Evolutionary conservation across 1,140 invertebrate species (phyloP).

Genomic region (Araneus ventricosus): DNA sequence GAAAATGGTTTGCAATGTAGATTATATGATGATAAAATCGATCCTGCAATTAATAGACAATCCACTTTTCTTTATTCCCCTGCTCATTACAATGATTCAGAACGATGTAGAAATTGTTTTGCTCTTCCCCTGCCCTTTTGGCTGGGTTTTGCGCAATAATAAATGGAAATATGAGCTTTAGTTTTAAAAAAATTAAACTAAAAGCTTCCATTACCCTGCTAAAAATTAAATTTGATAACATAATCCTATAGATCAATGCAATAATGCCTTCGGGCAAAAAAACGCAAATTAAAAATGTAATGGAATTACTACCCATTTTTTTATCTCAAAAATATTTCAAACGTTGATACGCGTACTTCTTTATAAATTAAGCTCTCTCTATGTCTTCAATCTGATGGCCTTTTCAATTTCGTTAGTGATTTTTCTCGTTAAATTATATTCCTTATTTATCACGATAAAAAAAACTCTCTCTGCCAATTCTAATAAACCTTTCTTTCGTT

Average conservation of each 20-base stretch:
- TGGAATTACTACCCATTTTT: not conserved
- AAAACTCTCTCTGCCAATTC: constrained; percentile 20
- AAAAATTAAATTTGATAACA: constrained; percentile 21
- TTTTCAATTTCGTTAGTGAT: constrained; percentile 60
- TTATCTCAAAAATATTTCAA: constrained; percentile 16
- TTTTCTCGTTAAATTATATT: constrained; percentile 57
- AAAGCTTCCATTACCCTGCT: not conserved
- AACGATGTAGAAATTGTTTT: no score
- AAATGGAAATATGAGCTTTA: not conserved
- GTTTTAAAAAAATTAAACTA: not conserved
- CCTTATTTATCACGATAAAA: constrained; percentile 39
- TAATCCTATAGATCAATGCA: constrained; percentile 15
- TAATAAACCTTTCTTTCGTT: constrained; percentile 66
- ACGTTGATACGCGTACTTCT: not conserved
- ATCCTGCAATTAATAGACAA: no score
- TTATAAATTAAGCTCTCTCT: constrained; percentile 43
- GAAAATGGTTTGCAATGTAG: no score
- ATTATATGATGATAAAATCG: no score
- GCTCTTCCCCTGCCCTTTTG: no score
- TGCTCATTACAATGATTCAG: no score
- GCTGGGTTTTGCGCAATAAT: not conserved
- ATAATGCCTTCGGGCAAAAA: not conserved
- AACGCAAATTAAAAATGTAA: not conserved
- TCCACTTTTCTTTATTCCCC: no score
- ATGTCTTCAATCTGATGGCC: constrained; percentile 24